Evolutionary conservation across 2,113 vertebrate genomes (phyloP), one percentile per base, ranked within the genome.

Genomic region (Campylomormyrus numenius): DNA sequence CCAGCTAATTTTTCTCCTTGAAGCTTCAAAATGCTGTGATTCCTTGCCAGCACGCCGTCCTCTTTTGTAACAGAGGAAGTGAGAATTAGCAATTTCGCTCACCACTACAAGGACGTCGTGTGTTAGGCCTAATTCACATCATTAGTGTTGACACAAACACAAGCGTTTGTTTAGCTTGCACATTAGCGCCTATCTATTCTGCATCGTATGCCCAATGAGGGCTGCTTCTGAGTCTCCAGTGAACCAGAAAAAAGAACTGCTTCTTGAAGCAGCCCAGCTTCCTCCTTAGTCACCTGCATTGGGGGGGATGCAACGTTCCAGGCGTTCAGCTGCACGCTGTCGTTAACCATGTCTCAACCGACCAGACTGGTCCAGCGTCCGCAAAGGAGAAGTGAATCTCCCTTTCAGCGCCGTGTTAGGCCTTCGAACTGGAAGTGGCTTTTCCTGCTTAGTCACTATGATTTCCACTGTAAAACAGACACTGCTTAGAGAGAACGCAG

Each of bases 261-360:
- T 80, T 80, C 45, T 86, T 86, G 84, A 27, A 50, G 84, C 45
- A 86, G 2, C 27, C n/a, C 85, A 2, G 50, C 85, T 87, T 87
- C 85, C 85, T 56, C 50, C 85, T 87, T 19, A 17, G 85, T 87
- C 85, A 87, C 85, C 85, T 87, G 85, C 49, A 53, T 0, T 31
- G n/a, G 11, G 49, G 46, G 48, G n/a, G 6, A 24, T 49, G 45
- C 45, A 87, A 87, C 49, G 85, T 52, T 87, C 13, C 24, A 35
- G 85, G 13, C 85, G 8, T 53, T 87, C 85, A 87, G 85, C 85
- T 87, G 85, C 27, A 6, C 31, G 13, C 31, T 13, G n/a, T 31
- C 50, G 49, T n/a, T 31, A 50, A 50, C 50, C 85, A 21, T 39
- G 50, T 87, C 85, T 87, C 85, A 87, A 53, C 49, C 85, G n/a